phyloP scores from a whole-genome alignment of 1,140 invertebrate genomes.

The Matsumurasca onukii region DNA sequence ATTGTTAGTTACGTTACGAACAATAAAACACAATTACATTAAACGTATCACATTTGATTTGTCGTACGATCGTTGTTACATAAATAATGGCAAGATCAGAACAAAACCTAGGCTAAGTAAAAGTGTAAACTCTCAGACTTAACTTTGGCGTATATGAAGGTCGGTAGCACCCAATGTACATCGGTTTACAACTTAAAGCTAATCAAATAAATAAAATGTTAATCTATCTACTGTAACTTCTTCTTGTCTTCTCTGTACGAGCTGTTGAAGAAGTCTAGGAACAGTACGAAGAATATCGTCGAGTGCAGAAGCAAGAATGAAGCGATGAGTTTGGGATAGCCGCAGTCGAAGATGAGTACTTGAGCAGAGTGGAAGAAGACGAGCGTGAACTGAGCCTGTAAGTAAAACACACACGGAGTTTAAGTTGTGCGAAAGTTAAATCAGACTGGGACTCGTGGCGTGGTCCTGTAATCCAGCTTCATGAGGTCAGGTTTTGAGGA shows the following conservation, averaged over 20 bases:
- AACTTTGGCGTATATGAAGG: slow-evolving; percentile 4
- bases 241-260: slow-evolving; percentile 59
- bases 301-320: slow-evolving; percentile 80
- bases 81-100: not conserved
- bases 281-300: slow-evolving; percentile 86
- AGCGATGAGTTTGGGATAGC: slow-evolving; percentile 74
- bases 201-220: slow-evolving; percentile 19
- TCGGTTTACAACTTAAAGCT: slow-evolving; percentile 6
- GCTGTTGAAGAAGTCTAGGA: slow-evolving; percentile 88
- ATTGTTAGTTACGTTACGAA: too few relatives aligned
- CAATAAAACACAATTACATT: too few relatives aligned
- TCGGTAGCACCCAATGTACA: slow-evolving; percentile 21
- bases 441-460: too few relatives aligned
- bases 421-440: too few relatives aligned
- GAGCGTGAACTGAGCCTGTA: slow-evolving; percentile 73
- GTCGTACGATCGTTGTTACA: not conserved
- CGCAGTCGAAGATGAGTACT: slow-evolving; percentile 69
- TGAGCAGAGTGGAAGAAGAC: slow-evolving; percentile 75
- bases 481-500: too few relatives aligned
- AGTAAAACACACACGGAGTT: not conserved
- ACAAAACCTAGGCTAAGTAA: slow-evolving; percentile 20
- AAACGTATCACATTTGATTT: slow-evolving; percentile 13
- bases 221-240: slow-evolving; percentile 17
- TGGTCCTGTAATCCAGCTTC: too few relatives aligned
- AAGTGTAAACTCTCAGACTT: slow-evolving; percentile 21